Evolutionary conservation across 2,797 vertebrate species (phyloP).

Genomic region (Anabacerthia variegaticeps): DNA sequence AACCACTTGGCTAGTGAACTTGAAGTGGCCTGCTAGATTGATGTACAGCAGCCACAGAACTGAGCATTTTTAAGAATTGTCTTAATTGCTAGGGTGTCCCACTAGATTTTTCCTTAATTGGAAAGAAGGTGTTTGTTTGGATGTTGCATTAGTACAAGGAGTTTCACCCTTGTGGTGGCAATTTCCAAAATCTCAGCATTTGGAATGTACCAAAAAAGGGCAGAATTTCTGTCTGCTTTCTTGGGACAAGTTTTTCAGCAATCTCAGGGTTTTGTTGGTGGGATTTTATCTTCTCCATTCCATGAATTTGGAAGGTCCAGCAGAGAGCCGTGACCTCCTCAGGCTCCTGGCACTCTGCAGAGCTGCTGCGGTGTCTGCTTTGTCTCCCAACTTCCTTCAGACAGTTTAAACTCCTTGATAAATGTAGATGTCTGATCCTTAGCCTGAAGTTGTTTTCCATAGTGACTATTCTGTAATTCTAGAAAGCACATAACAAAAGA

Average conservation of each 20-base stretch:
- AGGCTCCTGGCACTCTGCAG: background rate
- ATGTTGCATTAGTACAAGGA: accelerated
- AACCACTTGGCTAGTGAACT: background rate
- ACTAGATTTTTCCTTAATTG: background rate
- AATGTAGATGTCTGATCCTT: background rate
- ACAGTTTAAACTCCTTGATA: slow-evolving; percentile 11
- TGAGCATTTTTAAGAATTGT: background rate
- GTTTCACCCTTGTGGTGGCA: background rate
- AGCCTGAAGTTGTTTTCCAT: background rate
- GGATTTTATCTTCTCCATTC: background rate
- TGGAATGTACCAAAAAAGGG: background rate
- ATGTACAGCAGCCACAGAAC: background rate
- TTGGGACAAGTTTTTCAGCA: background rate
- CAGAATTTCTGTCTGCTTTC: background rate
- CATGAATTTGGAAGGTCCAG: background rate
- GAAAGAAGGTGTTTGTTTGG: background rate
- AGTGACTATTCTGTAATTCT: background rate
- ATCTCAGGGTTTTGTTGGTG: background rate
- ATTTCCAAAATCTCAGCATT: background rate
- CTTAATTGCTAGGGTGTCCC: background rate
- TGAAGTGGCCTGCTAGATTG: background rate
- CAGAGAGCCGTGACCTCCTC: background rate
- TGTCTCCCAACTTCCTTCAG: background rate
- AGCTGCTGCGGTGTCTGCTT: background rate
- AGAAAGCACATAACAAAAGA: background rate